Base-by-base conservation (phyloP, 53 echinoderm and acorn worm species). In the Astropecten irregularis region DNA sequence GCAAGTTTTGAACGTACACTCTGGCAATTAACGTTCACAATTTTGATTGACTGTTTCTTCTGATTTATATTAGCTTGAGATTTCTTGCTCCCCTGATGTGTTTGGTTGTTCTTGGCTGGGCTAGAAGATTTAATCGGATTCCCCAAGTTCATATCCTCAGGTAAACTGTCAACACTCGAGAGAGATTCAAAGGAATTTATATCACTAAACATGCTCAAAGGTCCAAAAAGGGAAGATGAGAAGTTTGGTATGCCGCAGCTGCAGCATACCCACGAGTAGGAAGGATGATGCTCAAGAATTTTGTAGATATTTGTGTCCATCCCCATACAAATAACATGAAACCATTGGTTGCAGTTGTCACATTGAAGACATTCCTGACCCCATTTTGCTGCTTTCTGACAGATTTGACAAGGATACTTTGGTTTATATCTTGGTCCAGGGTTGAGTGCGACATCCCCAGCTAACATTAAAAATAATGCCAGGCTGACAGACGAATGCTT, bases 331-430 rank as follows among this genome's bases (percentile, higher is more conserved):
- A 66, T 65, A 26, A 49, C 66, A 22, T 81, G 81, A 62, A 60
- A 76, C 67, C 86, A 86, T 2, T 44, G 39, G 35, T 56, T n/a
- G 32, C 87, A 79, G n/a, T 34, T 20, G 10, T 87, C 58, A 54
- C 87, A 87, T 38, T 87, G 68, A 26, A 81, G 38, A 7, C 68
- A 55, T 66, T 87, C 54, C 68, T 87, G 87, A 1, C 57, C 57
- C 49, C 65, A 87, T 35, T 81, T 87, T 6, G 66, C 68, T 40
- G 87, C 81, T 56, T 81, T 87, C 29, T 63, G 68, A 39, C 81
- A 79, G 35, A 86, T 44, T 0, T 33, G 25, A 25, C 84, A 84
- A 4, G 84, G 84, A 3, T 71, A 84, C 35, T 84, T 84, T 18
- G 49, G 73, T 20, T 71, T 69, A 25, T 72, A 48, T 25, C 73